Conservation (phyloP, 2,797 vertebrate genomes). For the Pempheris klunzingeri region DNA sequence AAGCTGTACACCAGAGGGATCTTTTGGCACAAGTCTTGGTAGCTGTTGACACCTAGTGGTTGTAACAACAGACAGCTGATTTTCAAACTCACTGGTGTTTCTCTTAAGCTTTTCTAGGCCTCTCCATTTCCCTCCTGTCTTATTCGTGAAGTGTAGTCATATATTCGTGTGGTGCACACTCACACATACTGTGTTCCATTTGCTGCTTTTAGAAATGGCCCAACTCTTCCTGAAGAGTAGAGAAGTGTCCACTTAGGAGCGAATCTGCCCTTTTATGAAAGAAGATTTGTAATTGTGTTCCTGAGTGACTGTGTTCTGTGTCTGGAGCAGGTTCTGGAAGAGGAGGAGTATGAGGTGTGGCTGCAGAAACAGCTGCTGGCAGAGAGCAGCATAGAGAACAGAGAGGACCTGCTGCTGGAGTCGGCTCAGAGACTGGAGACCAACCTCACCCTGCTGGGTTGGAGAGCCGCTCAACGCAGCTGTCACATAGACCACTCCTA, state of each 20-base stretch:
- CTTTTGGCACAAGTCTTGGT: too few species aligned
- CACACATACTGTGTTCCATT: background rate
- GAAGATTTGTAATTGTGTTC: background rate
- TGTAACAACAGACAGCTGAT: too few species aligned
- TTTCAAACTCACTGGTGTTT: too few species aligned
- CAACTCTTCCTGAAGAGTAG: background rate
- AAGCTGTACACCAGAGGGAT: too few species aligned
- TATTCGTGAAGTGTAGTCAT: background rate
- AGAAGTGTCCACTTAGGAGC: background rate
- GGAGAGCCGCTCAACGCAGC: background rate
- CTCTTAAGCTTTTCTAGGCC: too few species aligned
- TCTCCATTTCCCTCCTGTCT: background rate
- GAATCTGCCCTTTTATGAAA: background rate
- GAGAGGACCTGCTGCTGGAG: slow-evolving; percentile 91
- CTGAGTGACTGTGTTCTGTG: slow-evolving; percentile 8
- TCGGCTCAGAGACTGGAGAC: slow-evolving; percentile 91
- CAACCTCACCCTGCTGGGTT: slow-evolving; percentile 91
- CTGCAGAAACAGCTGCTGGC: slow-evolving; percentile 89
- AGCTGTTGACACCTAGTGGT: too few species aligned
- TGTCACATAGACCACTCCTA: background rate
- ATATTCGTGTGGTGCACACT: background rate
- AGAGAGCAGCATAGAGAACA: slow-evolving; percentile 94
- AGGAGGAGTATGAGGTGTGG: slow-evolving; percentile 92
- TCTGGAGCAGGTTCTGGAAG: slow-evolving; percentile 82
- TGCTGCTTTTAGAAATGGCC: background rate